phyloP scores from a whole-genome alignment of 2,113 vertebrate species.

The Eclectus roratus region DNA sequence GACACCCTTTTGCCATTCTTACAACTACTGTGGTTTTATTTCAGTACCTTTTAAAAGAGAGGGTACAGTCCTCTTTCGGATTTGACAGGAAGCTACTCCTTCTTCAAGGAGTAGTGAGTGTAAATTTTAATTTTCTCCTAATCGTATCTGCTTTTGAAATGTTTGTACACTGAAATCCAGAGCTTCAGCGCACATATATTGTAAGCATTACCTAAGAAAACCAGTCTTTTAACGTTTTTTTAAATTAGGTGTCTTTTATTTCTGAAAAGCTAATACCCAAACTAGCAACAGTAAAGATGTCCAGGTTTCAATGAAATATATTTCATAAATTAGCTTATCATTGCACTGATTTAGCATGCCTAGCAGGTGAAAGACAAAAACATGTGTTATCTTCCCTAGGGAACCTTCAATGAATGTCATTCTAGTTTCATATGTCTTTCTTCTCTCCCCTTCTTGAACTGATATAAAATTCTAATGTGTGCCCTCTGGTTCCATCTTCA shows the following conservation, averaged over 20 bases:
- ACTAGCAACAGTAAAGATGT: slow-evolving; percentile 85
- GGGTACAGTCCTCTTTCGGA: background rate
- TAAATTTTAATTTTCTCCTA: slow-evolving; percentile 46
- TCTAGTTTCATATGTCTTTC: slow-evolving; percentile 85
- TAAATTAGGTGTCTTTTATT: slow-evolving; percentile 69
- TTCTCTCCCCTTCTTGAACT: slow-evolving; percentile 82
- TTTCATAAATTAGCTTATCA: slow-evolving; percentile 89
- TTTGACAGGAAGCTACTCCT: slow-evolving; percentile 19
- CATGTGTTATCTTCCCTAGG: slow-evolving; percentile 87
- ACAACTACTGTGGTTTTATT: background rate
- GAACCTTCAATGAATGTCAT: slow-evolving; percentile 87
- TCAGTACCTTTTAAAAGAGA: background rate
- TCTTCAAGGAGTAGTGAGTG: background rate
- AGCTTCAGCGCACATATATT: background rate
- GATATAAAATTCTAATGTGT: slow-evolving; percentile 88
- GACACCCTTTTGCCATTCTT: background rate
- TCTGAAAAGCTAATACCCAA: slow-evolving; percentile 77
- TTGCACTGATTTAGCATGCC: slow-evolving; percentile 88
- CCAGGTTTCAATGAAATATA: slow-evolving; percentile 85
- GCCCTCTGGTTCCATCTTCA: slow-evolving; percentile 83
- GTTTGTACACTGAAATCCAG: slow-evolving; percentile 23
- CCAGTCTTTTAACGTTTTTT: slow-evolving; percentile 37
- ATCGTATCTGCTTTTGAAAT: slow-evolving; percentile 3
- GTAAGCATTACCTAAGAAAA: slow-evolving; percentile 43
- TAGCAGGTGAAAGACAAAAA: slow-evolving; percentile 89